Conservation (phyloP, 1,140 invertebrate species). For the Hormaphis cornu region DNA sequence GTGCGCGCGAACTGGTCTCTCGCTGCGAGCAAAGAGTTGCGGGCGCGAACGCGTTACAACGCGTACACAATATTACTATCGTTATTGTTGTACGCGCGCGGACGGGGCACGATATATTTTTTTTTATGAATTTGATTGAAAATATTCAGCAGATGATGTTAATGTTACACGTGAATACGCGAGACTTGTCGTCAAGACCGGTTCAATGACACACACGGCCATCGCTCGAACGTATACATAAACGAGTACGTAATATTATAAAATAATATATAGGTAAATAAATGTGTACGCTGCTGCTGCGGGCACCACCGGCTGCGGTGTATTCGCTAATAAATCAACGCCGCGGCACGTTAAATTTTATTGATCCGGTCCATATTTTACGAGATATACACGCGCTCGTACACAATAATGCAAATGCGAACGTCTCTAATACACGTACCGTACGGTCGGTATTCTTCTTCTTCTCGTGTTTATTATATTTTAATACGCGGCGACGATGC, state of each 20-base stretch:
- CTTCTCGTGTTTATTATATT: too few species aligned
- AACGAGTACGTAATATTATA: not conserved
- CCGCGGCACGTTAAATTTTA: conserved; percentile 22
- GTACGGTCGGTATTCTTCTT: not conserved
- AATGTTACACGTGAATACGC: not conserved
- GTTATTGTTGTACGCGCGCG: not conserved
- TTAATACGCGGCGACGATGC: not conserved
- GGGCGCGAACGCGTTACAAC: too few species aligned
- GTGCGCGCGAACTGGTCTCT: too few species aligned
- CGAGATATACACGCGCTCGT: not conserved
- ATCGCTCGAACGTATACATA: not conserved
- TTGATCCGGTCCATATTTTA: conserved; percentile 29
- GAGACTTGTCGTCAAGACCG: conserved; percentile 16
- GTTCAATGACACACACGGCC: conserved; percentile 24
- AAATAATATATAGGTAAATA: too few species aligned
- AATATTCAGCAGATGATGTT: not conserved
- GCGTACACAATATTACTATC: too few species aligned
- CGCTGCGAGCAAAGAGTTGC: too few species aligned
- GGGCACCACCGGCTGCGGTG: too few species aligned
- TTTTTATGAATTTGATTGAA: conserved; percentile 15
- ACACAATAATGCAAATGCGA: not conserved
- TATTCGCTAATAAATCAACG: conserved; percentile 20
- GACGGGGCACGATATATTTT: too few species aligned
- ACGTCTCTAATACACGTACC: not conserved
- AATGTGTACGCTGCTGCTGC: too few species aligned